These are phyloP conservation scores for Fulmarus glacialis DNA, from an alignment of 2,113 vertebrate species.

Conservation along the genomic window DNA sequence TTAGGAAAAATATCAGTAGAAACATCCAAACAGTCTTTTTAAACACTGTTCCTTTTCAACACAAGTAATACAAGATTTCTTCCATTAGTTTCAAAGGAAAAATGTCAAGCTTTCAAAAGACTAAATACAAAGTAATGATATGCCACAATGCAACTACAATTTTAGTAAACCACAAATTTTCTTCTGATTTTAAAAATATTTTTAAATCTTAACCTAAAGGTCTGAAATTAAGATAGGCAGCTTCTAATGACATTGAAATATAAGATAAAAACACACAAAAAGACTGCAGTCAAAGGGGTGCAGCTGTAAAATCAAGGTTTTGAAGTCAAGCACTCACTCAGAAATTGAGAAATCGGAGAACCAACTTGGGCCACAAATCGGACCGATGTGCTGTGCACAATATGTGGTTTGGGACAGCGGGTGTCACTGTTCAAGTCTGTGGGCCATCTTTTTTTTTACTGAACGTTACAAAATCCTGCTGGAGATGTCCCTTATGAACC, in stretches of 20 bases:
- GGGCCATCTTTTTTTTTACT: neutral
- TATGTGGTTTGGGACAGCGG: neutral
- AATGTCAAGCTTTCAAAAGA: neutral
- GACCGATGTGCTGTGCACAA: rapidly evolving
- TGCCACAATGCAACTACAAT: neutral
- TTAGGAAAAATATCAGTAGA: neutral
- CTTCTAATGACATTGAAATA: neutral
- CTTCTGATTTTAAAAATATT: neutral
- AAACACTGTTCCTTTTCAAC: neutral
- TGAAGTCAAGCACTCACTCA: neutral
- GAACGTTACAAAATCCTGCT: neutral
- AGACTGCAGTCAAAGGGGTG: neutral
- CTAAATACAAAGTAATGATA: neutral
- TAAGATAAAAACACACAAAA: neutral
- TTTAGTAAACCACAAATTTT: neutral
- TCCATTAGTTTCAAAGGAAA: neutral
- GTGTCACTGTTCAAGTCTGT: neutral
- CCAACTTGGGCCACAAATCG: neutral
- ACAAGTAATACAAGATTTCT: neutral
- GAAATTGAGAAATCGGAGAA: neutral
- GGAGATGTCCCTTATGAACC: neutral
- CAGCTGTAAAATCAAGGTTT: neutral
- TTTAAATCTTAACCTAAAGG: neutral
- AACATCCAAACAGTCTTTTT: neutral
- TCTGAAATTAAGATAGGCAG: neutral